Percentiles rank a stretch among this genome's conserved stretches.
Evolutionary conservation across 2,888 invertebrate species (phyloP).

Genomic region (Caenorhabditis sp.): DNA sequence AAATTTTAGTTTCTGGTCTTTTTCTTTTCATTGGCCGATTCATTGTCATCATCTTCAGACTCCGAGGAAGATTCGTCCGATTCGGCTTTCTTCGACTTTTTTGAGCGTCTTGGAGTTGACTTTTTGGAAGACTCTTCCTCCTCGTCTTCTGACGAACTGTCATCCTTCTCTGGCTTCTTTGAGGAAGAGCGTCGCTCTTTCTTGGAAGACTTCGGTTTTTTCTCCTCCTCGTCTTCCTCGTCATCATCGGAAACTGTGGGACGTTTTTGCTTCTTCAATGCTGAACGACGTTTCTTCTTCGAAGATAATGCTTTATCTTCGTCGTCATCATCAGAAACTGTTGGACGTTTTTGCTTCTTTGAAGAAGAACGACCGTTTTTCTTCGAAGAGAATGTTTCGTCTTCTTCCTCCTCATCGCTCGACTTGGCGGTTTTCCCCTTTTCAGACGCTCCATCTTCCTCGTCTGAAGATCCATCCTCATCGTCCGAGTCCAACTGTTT

Average conservation of each 20-base stretch:
- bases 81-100: too few relatives aligned
- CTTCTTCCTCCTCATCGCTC: conserved; percentile 16
- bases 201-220: neutral
- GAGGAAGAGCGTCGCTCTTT: too few relatives aligned
- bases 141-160: neutral
- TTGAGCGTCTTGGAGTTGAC: too few relatives aligned
- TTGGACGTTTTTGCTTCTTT: conserved; percentile 6
- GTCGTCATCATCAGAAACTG: neutral
- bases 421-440: conserved; percentile 10
- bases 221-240: too few relatives aligned
- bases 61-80: neutral
- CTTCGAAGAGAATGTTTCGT: neutral
- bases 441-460: conserved; percentile 2
- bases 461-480: neutral
- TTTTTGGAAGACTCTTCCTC: neutral
- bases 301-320: too few relatives aligned
- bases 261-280: too few relatives aligned
- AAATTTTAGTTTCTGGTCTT: conserved; percentile 12
- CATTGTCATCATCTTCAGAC: neutral
- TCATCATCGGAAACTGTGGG: neutral
- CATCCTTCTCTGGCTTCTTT: neutral
- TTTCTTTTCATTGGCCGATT: conserved; percentile 13
- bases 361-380: neutral
- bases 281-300: too few relatives aligned
- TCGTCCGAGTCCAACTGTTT: too few relatives aligned